Conservation (phyloP, 2,888 invertebrate species). For the Oxyteleia sp. region DNA sequence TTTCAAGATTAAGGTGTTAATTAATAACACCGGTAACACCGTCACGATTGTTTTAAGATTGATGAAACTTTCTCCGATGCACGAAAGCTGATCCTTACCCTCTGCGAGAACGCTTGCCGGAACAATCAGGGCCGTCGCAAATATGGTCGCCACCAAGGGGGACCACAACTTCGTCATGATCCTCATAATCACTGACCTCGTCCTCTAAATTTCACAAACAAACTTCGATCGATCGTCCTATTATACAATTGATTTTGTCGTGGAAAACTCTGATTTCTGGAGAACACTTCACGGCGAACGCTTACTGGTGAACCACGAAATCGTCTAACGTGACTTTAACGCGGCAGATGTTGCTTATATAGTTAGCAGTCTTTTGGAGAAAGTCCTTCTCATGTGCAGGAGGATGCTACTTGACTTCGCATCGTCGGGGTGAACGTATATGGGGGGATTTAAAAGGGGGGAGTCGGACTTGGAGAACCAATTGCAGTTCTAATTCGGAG, state of each 20-base stretch:
- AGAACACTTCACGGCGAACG: conserved; percentile 71
- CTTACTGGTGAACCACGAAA: conserved; percentile 82
- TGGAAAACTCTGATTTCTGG: conserved; percentile 25
- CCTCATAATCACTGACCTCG: conserved; percentile 78
- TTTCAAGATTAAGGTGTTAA: conserved; percentile 23
- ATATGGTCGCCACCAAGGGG: conserved; percentile 80
- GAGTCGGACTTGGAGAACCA: conserved; percentile 63
- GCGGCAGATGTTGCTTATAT: conserved; percentile 86
- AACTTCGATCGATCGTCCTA: conserved; percentile 48
- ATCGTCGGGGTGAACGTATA: conserved; percentile 76
- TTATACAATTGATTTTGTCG: neutral
- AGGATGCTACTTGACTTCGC: conserved; percentile 80
- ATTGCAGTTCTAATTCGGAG: conserved; percentile 65
- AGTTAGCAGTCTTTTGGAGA: conserved; percentile 87
- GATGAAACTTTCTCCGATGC: conserved; percentile 69
- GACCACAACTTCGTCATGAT: conserved; percentile 81
- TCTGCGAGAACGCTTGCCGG: conserved; percentile 82
- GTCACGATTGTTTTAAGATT: conserved; percentile 55
- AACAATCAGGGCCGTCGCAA: conserved; percentile 81
- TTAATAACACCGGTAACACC: conserved; percentile 43
- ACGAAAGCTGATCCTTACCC: conserved; percentile 81
- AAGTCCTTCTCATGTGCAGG: conserved; percentile 83
- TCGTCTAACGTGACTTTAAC: conserved; percentile 87
- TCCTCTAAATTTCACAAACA: conserved; percentile 26
- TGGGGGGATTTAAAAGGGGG: conserved; percentile 72